Evolutionary conservation across 2,797 vertebrate genomes (phyloP).

Genomic region (Australoheros facetus): DNA sequence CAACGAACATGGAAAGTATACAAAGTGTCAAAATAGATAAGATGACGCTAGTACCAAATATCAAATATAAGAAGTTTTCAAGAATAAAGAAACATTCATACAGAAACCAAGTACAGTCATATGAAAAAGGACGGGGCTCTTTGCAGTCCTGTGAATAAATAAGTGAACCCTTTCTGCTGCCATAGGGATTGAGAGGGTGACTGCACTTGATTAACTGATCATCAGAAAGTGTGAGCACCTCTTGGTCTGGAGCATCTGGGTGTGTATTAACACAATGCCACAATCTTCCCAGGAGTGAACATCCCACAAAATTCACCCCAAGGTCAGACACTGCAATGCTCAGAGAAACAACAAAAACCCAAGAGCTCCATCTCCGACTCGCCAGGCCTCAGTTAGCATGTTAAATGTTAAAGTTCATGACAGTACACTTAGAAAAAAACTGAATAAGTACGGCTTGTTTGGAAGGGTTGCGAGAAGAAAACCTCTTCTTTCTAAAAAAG

Average conservation of each 20-base stretch:
- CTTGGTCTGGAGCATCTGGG: no score
- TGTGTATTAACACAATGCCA: no score
- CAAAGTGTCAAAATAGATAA: background rate
- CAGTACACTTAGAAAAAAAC: no score
- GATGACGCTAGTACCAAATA: conserved; percentile 2
- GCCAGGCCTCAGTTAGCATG: no score
- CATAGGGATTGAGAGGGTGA: background rate
- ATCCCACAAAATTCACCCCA: background rate
- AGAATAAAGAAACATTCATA: background rate
- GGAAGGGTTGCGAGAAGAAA: no score
- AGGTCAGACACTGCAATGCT: background rate
- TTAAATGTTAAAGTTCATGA: no score
- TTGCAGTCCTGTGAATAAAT: no score
- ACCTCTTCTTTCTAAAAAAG: background rate
- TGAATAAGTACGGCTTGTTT: no score
- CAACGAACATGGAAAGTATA: background rate
- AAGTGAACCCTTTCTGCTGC: background rate
- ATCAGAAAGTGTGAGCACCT: background rate
- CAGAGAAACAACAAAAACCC: background rate
- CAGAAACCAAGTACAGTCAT: background rate
- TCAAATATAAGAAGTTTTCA: background rate
- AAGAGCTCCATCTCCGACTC: no score
- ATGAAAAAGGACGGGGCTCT: background rate
- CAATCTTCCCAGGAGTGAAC: no score
- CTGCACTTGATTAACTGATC: background rate